phyloP scores from a whole-genome alignment of 2,797 vertebrate genomes.

The Danio jaintianensis region DNA sequence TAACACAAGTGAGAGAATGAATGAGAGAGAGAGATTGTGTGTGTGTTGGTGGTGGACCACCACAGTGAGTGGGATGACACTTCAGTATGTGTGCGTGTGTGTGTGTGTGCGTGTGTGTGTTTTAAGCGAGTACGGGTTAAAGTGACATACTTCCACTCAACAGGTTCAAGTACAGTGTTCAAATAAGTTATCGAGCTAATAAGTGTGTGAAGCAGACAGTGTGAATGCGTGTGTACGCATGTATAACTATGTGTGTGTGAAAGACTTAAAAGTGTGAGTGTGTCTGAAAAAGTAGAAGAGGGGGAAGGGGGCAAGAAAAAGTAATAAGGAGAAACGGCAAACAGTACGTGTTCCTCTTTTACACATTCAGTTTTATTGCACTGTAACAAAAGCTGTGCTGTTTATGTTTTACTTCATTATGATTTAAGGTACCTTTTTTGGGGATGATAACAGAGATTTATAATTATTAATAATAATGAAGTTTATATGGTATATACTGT shows the following conservation, averaged over 20 bases:
- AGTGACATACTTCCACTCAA: slow-evolving; percentile 48
- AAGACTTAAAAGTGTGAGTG: slow-evolving; percentile 28
- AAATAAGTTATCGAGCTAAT: slow-evolving; percentile 42
- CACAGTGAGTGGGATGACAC: slow-evolving; percentile 56
- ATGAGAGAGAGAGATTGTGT: slow-evolving; percentile 12
- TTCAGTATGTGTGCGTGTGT: slow-evolving; percentile 45
- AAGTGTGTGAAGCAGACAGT: slow-evolving; percentile 22
- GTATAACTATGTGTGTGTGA: slow-evolving; percentile 35
- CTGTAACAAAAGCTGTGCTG: not conserved
- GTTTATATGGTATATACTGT: not conserved
- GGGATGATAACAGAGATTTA: not conserved
- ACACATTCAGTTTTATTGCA: not conserved
- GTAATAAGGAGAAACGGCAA: slow-evolving; percentile 7
- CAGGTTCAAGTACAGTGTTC: slow-evolving; percentile 53
- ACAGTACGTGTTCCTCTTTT: slow-evolving; percentile 4
- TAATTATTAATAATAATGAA: too few relatives aligned
- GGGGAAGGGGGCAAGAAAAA: not conserved
- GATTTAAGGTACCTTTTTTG: not conserved
- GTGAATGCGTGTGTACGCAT: not conserved
- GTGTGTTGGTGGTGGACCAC: slow-evolving; percentile 61
- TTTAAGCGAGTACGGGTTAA: not conserved
- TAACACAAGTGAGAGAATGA: slow-evolving; percentile 37
- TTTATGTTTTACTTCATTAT: not conserved
- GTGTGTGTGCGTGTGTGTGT: slow-evolving; percentile 46
- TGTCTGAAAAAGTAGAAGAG: slow-evolving; percentile 1